phyloP scores from a whole-genome alignment of 2,888 invertebrate genomes.

The Drosophila helvetica region DNA sequence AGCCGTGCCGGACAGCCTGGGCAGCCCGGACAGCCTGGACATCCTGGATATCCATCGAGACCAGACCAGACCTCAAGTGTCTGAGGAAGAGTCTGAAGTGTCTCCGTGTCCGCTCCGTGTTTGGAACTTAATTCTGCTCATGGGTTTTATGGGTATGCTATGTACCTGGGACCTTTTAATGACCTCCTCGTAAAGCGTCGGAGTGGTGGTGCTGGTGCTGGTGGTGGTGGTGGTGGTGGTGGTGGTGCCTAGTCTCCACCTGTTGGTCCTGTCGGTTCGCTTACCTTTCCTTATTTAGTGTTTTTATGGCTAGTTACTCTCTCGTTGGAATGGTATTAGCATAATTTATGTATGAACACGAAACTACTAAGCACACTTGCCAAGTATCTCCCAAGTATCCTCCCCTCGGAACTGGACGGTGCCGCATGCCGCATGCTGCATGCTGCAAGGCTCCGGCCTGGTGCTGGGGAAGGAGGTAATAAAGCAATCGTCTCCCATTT shows the following conservation, averaged over 20 bases:
- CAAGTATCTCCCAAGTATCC: slow-evolving; percentile 44
- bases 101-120: too few species aligned
- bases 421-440: not conserved
- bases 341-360: slow-evolving; percentile 78
- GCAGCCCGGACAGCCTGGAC: too few species aligned
- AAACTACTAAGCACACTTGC: slow-evolving; percentile 62
- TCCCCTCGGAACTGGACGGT: not conserved
- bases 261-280: slow-evolving; percentile 3
- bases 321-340: slow-evolving; percentile 75
- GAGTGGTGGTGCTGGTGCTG: slow-evolving; percentile 6
- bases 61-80: too few species aligned
- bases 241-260: slow-evolving; percentile 30
- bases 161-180: slow-evolving; percentile 63
- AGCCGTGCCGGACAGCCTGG: too few species aligned
- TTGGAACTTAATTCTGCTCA: too few species aligned
- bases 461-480: slow-evolving; percentile 47
- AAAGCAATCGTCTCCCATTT: slow-evolving; percentile 55
- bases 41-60: too few species aligned
- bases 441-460: not conserved
- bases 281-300: slow-evolving; percentile 57
- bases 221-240: too few species aligned
- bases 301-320: slow-evolving; percentile 72
- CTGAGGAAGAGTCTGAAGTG: too few species aligned
- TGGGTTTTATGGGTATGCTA: too few species aligned
- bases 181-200: slow-evolving; percentile 66